Conservation (phyloP, 2,888 invertebrate genomes). For the Notodonta ziczac region DNA sequence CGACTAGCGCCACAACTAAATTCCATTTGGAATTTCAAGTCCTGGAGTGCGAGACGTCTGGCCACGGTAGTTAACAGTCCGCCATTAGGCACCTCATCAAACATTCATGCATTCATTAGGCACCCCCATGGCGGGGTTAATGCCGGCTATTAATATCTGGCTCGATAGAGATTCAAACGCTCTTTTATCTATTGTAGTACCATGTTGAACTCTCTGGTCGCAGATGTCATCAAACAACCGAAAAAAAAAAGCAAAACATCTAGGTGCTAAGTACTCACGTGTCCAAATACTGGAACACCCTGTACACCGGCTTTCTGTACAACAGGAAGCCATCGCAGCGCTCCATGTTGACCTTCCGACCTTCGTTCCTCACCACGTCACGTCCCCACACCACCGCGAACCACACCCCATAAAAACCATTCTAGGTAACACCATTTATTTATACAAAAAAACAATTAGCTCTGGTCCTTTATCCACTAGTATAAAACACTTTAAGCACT, state of each 20-base stretch:
- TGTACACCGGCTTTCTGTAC: conserved; percentile 91
- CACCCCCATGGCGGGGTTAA: no score
- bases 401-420: conserved; percentile 29
- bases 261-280: conserved; percentile 86
- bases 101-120: no score
- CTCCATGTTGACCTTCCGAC: conserved; percentile 84
- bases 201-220: no score
- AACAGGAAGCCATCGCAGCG: conserved; percentile 91
- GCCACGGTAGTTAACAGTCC: no score
- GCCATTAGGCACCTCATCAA: no score
- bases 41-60: no score
- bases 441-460: conserved; percentile 25
- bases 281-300: conserved; percentile 93
- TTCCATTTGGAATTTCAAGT: no score
- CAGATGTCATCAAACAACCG: no score
- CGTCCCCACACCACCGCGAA: conserved; percentile 46
- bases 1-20: no score
- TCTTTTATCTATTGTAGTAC: no score
- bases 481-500: conserved; percentile 35
- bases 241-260: not conserved
- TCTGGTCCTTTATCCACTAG: conserved; percentile 34
- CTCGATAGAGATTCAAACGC: no score
- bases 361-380: conserved; percentile 42
- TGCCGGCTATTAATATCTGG: no score
- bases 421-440: conserved; percentile 21